Base-by-base conservation (phyloP, 2,888 invertebrate genomes). In the Hypomecis atomaria region DNA sequence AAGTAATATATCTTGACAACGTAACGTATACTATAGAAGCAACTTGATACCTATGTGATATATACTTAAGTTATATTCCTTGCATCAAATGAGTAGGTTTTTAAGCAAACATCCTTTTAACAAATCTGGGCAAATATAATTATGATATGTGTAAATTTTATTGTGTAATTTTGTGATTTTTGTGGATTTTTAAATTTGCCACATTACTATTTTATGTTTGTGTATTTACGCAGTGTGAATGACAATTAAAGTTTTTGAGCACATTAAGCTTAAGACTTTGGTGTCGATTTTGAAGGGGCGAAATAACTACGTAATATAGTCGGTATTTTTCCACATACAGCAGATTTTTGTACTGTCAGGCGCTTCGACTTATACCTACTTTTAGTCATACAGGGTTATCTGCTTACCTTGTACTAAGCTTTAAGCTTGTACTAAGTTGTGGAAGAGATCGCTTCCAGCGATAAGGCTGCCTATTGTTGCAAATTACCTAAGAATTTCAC, bases 121-220 rank as follows among this genome's bases (percentile, higher is more conserved):
- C 56, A 56, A n/a, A 56, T 56, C 23, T 37, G 47, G 40, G 38
- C 47, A 56, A 56, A 56, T 38, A 56, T 40, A 48, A 55, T 56
- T 33, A 56, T 33, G 23, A 47, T 56, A 7, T 56, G 23, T 47
- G 36, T 45, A 56, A 43, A 43, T 43, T 54, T 42, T n/a, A n/a
- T n/a, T 56, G 23, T 47, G 36, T 45, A 56, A 43, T 54, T 43
- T 54, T 42, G 47, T 47, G 8, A 56, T 45, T 36, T 55, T 55
- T 45, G 56, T 5, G n/a, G 23, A 47, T 56, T 33, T n/a, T n/a
- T 45, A 23, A 56, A 56, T 56, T 0, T 56, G 56, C 3, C 47
- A 47, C 47, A 37, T 54, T 11, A 40, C n/a, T n/a, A 4, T 56
- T 56, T 56, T 56, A 56, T 45, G 40, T 47, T 47, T 56, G 47